phyloP scores from a whole-genome alignment of 2,113 vertebrate species.

The Crotalus horridus region DNA sequence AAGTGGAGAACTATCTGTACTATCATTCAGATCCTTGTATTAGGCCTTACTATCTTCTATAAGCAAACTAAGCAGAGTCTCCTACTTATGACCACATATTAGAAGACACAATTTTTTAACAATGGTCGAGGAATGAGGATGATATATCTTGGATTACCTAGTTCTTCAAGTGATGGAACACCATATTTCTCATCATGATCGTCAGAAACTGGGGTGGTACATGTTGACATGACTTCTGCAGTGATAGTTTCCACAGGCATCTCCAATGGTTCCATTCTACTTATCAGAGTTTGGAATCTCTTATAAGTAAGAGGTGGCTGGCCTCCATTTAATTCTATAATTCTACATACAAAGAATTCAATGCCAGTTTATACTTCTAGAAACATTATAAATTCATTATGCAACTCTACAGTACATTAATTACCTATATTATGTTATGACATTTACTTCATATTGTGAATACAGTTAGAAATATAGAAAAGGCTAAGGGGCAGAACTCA shows the following conservation, averaged over 20 bases:
- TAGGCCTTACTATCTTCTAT: background rate
- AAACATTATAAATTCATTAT: background rate
- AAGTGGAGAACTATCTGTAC: background rate
- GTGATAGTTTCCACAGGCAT: conserved; percentile 88
- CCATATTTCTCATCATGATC: conserved; percentile 96
- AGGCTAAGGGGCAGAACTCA: conserved; percentile 7
- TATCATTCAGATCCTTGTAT: background rate
- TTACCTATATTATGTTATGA: background rate
- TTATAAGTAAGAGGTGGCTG: conserved; percentile 97
- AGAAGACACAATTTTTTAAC: background rate
- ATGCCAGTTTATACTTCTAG: background rate
- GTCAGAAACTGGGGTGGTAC: conserved; percentile 85
- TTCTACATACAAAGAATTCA: conserved; percentile 68
- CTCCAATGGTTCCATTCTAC: conserved; percentile 90
- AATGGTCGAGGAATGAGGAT: background rate
- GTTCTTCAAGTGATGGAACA: conserved; percentile 92
- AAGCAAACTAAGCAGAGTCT: background rate
- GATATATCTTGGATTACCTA: conserved; percentile 74
- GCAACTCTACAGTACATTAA: background rate
- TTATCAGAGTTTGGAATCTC: conserved; percentile 94
- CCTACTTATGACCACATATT: background rate
- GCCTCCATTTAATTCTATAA: conserved; percentile 95
- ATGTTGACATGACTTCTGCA: conserved; percentile 84
- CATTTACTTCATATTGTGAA: background rate
- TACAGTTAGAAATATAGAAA: background rate